Evolutionary conservation across 2,888 invertebrate species (phyloP).

Genomic region (Mimas tiliae): DNA sequence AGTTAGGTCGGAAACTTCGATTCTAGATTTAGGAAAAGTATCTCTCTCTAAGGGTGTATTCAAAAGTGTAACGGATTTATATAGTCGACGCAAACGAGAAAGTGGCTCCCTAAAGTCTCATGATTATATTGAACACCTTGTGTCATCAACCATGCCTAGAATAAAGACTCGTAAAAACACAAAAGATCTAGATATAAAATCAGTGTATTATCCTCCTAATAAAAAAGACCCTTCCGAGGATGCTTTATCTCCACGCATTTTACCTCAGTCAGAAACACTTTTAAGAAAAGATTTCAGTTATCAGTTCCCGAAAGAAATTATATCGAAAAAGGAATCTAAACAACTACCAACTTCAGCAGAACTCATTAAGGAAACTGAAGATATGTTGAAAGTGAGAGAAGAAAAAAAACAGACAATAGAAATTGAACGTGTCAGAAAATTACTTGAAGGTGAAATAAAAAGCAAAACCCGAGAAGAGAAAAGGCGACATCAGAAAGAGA

Average conservation of each 20-base stretch:
- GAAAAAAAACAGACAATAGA: conserved; percentile 36
- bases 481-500: conserved; percentile 30
- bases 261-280: conserved; percentile 23
- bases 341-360: conserved; percentile 54
- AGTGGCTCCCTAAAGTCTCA: not conserved
- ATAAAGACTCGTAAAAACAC: conserved; percentile 23
- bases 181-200: conserved; percentile 1
- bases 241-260: conserved; percentile 30
- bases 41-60: not conserved
- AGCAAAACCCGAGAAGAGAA: conserved; percentile 35
- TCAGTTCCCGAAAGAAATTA: conserved; percentile 50
- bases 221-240: conserved; percentile 43
- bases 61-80: conserved; percentile 1
- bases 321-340: conserved; percentile 30
- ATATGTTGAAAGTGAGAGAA: conserved; percentile 45
- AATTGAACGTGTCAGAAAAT: conserved; percentile 30
- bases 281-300: conserved; percentile 53
- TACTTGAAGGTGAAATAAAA: conserved; percentile 35
- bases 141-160: conserved; percentile 5
- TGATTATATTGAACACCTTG: not conserved
- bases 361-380: conserved; percentile 56
- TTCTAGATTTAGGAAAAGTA: not conserved
- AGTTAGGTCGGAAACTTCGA: not conserved
- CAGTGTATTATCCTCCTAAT: not conserved
- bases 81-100: not conserved